Evolutionary conservation across 2,888 invertebrate species (phyloP).

Genomic region (Tetropium fuscum): DNA sequence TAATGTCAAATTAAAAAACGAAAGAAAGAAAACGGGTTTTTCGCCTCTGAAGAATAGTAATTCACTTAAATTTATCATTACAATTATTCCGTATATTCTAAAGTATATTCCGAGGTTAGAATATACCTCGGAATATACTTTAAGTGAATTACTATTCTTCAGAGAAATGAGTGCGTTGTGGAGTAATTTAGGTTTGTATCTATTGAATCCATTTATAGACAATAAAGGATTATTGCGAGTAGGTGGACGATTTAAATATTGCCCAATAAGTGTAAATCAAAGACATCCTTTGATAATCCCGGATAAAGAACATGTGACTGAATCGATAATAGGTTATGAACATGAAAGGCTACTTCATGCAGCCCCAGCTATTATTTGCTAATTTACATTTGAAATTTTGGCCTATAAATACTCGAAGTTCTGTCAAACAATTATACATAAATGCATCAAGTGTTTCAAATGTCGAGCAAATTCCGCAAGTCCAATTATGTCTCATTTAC

Average conservation of each 20-base stretch:
- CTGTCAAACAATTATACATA: not conserved
- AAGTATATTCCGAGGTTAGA: too few species aligned
- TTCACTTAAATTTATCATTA: too few species aligned
- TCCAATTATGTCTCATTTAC: too few species aligned
- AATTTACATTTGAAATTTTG: not conserved
- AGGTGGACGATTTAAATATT: not conserved
- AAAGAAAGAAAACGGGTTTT: too few species aligned
- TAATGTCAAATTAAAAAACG: too few species aligned
- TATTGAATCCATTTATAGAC: not conserved
- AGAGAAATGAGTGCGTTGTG: too few species aligned
- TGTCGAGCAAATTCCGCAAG: too few species aligned
- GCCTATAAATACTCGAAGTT: not conserved
- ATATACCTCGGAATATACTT: too few species aligned
- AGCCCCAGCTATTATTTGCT: not conserved
- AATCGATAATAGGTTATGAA: not conserved
- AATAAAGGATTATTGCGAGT: not conserved
- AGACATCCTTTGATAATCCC: not conserved
- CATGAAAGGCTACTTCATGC: not conserved
- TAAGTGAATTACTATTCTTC: too few species aligned
- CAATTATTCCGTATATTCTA: too few species aligned
- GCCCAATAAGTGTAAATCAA: not conserved
- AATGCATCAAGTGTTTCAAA: not conserved
- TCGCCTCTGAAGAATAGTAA: too few species aligned
- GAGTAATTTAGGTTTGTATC: too few species aligned
- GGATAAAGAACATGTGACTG: not conserved